These are phyloP conservation scores for Orthonyx spaldingii DNA, from an alignment of 2,113 vertebrate species.

Conservation along the genomic window DNA sequence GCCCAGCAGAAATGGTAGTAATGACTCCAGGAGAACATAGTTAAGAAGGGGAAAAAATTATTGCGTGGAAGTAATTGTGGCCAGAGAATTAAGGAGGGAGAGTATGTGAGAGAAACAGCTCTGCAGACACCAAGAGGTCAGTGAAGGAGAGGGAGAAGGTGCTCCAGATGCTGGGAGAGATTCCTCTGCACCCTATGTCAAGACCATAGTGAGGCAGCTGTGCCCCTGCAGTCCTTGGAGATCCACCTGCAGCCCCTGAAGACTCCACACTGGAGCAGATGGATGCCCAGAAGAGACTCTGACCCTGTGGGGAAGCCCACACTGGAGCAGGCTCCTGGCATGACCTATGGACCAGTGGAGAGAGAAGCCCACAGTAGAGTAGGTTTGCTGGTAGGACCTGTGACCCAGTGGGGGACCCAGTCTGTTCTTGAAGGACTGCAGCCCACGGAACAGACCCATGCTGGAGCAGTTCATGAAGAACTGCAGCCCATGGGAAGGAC, in stretches of 20 bases:
- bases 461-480: neutral
- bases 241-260: neutral
- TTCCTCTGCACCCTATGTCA: neutral
- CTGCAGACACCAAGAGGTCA: neutral
- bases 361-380: fast-evolving
- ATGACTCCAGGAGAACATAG: neutral
- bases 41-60: neutral
- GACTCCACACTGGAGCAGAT: neutral
- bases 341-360: neutral
- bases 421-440: neutral
- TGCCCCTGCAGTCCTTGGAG: neutral
- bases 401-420: neutral
- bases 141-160: neutral
- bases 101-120: neutral
- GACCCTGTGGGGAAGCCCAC: neutral
- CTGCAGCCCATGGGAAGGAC: neutral
- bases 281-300: neutral
- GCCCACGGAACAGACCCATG: neutral
- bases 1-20: neutral
- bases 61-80: neutral
- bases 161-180: neutral
- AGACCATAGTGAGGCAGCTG: neutral
- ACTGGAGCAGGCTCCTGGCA: neutral
- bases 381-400: neutral
- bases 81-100: neutral